Evolutionary conservation across 2,113 vertebrate species (phyloP), one percentile per base, ranked within the genome.

Genomic region (Esox niger): DNA sequence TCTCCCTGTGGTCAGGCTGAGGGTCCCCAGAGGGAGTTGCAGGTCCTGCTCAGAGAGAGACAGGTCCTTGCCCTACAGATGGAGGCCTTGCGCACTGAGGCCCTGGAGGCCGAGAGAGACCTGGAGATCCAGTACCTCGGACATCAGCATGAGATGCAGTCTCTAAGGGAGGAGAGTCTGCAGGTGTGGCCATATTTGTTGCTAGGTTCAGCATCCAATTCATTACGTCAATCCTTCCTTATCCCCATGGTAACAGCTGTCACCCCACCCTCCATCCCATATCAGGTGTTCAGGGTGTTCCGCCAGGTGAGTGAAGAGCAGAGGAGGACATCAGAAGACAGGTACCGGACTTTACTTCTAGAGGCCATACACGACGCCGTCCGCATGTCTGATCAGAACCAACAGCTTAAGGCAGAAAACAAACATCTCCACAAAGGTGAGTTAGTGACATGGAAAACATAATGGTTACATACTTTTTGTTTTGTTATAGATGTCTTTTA

Each of bases 241-340:
- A n/a, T 8, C 35, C 2, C 6, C 10, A 43, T 29, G 7, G 2
- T 47, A 17, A 2, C 3, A 21, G 32, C 26, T 52, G 25, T 33
- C 11, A 38, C 1, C 20, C 33, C 33, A 2, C 26, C 6, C 8
- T 33, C 13, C n/a, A 21, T 31, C 38, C 67, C n/a, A n/a, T 2
- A 43, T 0, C 63, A 96, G 94, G 93, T 95, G 62, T 94, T 96
- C 35, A 73, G 32, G 71, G 89, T 84, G 63, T 96, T 94, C 82
- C 88, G 76, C 46, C 76, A 70, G 55, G 84, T 88, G 7, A 90
- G 91, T 2, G 91, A 94, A 62, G 85, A 93, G 71, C 91, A 91
- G 80, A 82, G 82, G 69, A 80, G 74, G 52, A 74, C 73, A 0
- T 84, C 87, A 33, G 92, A 95, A 62, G 60, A 26, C 29, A 77